Evolutionary conservation across 2,113 vertebrate genomes (phyloP), one percentile per base, ranked within the genome.

Genomic region (Synodontis membranacea): DNA sequence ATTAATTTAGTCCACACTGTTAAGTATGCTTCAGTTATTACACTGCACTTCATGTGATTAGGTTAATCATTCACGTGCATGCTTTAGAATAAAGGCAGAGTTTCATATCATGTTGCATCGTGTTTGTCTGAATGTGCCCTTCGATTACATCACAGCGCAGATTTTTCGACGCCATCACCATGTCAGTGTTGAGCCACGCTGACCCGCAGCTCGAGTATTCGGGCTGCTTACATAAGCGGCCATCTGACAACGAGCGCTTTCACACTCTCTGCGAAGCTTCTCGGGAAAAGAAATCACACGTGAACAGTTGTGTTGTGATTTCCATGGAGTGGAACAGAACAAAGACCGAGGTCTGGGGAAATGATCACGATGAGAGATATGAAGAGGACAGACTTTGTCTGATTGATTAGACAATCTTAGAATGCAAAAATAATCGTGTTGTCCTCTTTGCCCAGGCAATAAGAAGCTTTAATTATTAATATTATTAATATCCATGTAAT

Each of bases 211-310:
- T 84, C n/a, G 12, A 83, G 85, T 52, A 48, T 86, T 64, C 44
- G 46, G 80, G 66, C 79, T 5, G 78, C 86, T 90, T 90, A 84
- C 87, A 91, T 89, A 89, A 91, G 80, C 56, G 44, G 56, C 89
- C 89, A 86, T 91, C 89, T 90, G 86, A 89, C 81, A 86, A 86
- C 60, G 25, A 88, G 56, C 31, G 78, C 79, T 87, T 89, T 89
- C 87, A 84, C 90, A 88, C 88, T 70, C 84, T 79, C 78, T 60
- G 66, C 68, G 44, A 86, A 84, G 42, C 74, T 74, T 86, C 78
- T 60, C 64, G 34, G 28, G 37, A 80, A 48, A 74, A 83, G 75
- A 74, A 87, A 23, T 48, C 83, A 89, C 85, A 89, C 80, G 48
- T 56, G 72, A 82, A 74, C 85, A 86, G 52, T 79, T 76, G 68